These are phyloP conservation scores for Drosophila paracracens DNA, from an alignment of 2,888 invertebrate genomes.

Conservation along the genomic window DNA sequence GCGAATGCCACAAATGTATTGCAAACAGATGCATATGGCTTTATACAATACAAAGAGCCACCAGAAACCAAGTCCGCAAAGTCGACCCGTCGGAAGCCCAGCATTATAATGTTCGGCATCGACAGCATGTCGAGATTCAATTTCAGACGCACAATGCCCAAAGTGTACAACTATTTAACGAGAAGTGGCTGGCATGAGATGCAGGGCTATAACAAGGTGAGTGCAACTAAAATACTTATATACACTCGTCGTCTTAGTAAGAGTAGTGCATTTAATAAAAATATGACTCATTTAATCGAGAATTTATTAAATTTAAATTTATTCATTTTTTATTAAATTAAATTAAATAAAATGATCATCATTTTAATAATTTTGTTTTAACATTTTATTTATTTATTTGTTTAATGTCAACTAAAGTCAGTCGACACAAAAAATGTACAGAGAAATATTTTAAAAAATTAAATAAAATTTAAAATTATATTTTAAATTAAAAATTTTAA, in stretches of 20 bases:
- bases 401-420: too few relatives aligned
- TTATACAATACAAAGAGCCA: constrained; percentile 44
- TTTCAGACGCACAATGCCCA: constrained; percentile 90
- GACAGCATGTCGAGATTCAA: constrained; percentile 93
- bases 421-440: too few relatives aligned
- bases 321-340: background rate
- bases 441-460: too few relatives aligned
- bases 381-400: too few relatives aligned
- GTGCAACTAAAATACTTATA: background rate
- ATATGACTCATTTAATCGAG: background rate
- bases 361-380: background rate
- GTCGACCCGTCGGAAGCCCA: constrained; percentile 53
- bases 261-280: background rate
- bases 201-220: constrained; percentile 89
- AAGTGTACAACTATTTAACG: constrained; percentile 88
- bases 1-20: constrained; percentile 53
- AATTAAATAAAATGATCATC: background rate
- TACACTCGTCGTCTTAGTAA: background rate
- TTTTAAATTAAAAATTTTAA: too few relatives aligned
- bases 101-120: constrained; percentile 90
- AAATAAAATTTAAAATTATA: too few relatives aligned
- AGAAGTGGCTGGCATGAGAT: constrained; percentile 88
- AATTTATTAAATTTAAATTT: background rate
- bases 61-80: background rate
- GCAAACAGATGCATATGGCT: constrained; percentile 55